Evolutionary conservation across 2,888 invertebrate genomes (phyloP).

Genomic region (Aphelenchoides bicaudatus): DNA sequence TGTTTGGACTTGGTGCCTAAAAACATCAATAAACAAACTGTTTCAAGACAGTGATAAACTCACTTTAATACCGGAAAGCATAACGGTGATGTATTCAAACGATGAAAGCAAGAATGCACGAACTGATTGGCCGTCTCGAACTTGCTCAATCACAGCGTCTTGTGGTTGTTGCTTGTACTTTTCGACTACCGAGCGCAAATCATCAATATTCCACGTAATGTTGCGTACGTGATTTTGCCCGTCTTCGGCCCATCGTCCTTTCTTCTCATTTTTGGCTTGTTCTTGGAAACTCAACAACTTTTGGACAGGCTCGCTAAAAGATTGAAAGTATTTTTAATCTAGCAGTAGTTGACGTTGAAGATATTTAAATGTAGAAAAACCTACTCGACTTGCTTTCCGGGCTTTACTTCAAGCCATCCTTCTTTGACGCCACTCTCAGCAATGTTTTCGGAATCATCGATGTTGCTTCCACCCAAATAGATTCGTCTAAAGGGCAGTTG

Average conservation of each 20-base stretch:
- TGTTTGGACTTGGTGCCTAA: constrained; percentile 14
- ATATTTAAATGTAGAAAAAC: too few relatives aligned
- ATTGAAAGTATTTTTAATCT: neutral
- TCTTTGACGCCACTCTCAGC: constrained; percentile 82
- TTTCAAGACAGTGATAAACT: neutral
- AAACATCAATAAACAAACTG: constrained; percentile 1
- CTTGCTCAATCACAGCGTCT: constrained; percentile 86
- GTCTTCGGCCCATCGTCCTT: constrained; percentile 69
- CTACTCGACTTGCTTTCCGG: constrained; percentile 60
- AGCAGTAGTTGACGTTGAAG: neutral
- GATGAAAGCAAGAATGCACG: constrained; percentile 84
- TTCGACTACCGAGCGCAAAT: constrained; percentile 77
- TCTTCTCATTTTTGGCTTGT: constrained; percentile 78
- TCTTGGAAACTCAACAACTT: constrained; percentile 80
- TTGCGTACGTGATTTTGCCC: constrained; percentile 73
- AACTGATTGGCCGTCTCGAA: constrained; percentile 69
- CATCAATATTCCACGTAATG: constrained; percentile 83
- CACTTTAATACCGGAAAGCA: constrained; percentile 80
- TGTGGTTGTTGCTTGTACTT: constrained; percentile 80
- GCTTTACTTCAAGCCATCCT: constrained; percentile 77
- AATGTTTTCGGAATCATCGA: constrained; percentile 76
- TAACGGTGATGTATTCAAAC: constrained; percentile 84
- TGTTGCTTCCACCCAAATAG: constrained; percentile 15
- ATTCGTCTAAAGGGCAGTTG: too few relatives aligned
- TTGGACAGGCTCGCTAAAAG: constrained; percentile 61